phyloP scores from a whole-genome alignment of 2,113 vertebrate genomes.

The Chrysochloris asiatica region DNA sequence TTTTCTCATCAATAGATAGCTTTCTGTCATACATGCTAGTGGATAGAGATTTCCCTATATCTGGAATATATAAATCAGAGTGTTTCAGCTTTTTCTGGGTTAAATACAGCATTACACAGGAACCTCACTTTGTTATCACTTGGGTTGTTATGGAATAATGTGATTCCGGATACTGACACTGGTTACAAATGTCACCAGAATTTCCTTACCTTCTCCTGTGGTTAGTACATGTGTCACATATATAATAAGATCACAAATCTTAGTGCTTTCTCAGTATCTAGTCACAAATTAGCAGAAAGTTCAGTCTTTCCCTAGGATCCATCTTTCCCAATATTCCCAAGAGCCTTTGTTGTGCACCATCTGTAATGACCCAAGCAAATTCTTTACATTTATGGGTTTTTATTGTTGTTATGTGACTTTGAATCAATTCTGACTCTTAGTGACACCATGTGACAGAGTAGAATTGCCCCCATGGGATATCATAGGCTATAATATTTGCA shows the following conservation, averaged over 20 bases:
- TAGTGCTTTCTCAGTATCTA: not conserved
- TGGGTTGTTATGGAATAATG: constrained; percentile 51
- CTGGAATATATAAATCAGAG: not conserved
- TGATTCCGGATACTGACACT: constrained; percentile 17
- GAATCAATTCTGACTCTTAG: not conserved
- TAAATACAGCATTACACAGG: constrained; percentile 14
- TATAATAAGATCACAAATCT: not conserved
- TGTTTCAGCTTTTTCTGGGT: constrained; percentile 30
- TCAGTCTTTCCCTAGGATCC: not conserved
- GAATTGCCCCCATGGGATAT: not conserved
- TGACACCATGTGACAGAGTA: not conserved
- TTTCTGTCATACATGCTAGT: not conserved
- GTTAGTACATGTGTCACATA: not conserved
- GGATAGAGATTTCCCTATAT: not conserved
- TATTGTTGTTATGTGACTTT: not conserved
- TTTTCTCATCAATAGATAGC: not conserved
- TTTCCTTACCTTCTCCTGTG: constrained; percentile 34
- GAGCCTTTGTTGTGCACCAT: not conserved
- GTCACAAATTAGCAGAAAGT: not conserved
- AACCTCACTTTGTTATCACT: constrained; percentile 24
- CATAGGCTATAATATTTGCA: not conserved
- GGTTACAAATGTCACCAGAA: not conserved
- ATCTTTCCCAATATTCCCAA: not conserved
- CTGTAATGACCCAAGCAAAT: not conserved
- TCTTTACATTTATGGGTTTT: not conserved